Evolutionary conservation across 2,888 invertebrate species (phyloP).

Genomic region (Dasypogon diadema): DNA sequence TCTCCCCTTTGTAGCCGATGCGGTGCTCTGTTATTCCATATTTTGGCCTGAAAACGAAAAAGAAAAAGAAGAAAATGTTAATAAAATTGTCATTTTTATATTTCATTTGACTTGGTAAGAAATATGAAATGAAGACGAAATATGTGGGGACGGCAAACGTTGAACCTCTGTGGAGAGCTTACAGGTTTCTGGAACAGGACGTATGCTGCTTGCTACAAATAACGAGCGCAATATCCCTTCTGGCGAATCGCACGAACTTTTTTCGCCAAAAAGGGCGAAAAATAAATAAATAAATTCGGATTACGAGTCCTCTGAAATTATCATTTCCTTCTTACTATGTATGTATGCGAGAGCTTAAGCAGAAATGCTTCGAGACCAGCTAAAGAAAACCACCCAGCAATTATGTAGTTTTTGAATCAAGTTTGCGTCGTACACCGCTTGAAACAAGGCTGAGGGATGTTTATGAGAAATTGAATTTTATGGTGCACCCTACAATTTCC

Average conservation of each 20-base stretch:
- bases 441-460: constrained; percentile 10
- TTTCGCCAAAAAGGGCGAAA: background rate
- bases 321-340: background rate
- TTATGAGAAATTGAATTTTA: constrained; percentile 22
- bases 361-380: background rate
- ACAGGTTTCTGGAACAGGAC: too few species aligned
- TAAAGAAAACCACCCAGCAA: background rate
- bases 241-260: too few species aligned
- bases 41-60: constrained; percentile 64
- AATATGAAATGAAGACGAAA: background rate
- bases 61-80: background rate
- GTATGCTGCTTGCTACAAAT: too few species aligned
- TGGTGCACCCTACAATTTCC: background rate
- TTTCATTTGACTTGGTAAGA: background rate
- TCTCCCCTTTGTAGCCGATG: constrained; percentile 67
- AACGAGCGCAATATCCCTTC: too few species aligned
- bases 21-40: constrained; percentile 68
- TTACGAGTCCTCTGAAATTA: constrained; percentile 16
- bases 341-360: background rate
- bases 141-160: background rate
- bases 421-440: background rate
- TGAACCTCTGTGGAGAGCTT: background rate
- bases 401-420: constrained; percentile 5
- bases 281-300: background rate
- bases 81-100: constrained; percentile 19